Evolutionary conservation across 2,797 vertebrate genomes (phyloP).

Genomic region (Tauraco hartlaubi): DNA sequence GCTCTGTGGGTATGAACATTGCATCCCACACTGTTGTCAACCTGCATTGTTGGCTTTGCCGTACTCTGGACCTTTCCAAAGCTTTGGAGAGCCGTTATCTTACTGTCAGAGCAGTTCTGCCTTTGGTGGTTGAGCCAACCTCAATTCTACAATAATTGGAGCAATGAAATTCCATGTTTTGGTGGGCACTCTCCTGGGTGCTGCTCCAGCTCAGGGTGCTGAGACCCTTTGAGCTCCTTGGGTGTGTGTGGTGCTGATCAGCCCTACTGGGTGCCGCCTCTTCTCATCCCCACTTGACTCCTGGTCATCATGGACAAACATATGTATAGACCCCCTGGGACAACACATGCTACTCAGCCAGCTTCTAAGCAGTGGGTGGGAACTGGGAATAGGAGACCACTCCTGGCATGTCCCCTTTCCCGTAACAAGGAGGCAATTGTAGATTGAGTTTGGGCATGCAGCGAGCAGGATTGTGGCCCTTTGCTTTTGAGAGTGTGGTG

Average conservation of each 20-base stretch:
- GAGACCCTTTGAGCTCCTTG: not conserved
- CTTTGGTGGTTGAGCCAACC: not conserved
- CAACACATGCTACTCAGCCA: not conserved
- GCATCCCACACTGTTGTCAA: not conserved
- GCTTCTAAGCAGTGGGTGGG: not conserved
- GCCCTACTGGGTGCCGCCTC: not conserved
- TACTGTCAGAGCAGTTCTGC: not conserved
- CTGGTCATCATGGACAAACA: not conserved
- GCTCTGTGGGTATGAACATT: accelerated
- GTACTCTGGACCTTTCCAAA: not conserved
- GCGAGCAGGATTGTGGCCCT: not conserved
- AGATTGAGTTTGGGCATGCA: not conserved
- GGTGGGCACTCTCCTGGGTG: not conserved
- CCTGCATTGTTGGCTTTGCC: not conserved
- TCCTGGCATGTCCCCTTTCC: not conserved
- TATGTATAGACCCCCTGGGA: accelerated
- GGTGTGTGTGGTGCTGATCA: not conserved
- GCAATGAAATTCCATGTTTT: not conserved
- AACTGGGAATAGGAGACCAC: not conserved
- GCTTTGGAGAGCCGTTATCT: not conserved
- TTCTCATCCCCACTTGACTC: not conserved
- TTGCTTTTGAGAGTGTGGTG: not conserved
- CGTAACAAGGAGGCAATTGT: not conserved
- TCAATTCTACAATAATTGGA: not conserved
- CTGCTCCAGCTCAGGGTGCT: not conserved